phyloP scores from a whole-genome alignment of 2,797 vertebrate species.

The Anabas testudineus region DNA sequence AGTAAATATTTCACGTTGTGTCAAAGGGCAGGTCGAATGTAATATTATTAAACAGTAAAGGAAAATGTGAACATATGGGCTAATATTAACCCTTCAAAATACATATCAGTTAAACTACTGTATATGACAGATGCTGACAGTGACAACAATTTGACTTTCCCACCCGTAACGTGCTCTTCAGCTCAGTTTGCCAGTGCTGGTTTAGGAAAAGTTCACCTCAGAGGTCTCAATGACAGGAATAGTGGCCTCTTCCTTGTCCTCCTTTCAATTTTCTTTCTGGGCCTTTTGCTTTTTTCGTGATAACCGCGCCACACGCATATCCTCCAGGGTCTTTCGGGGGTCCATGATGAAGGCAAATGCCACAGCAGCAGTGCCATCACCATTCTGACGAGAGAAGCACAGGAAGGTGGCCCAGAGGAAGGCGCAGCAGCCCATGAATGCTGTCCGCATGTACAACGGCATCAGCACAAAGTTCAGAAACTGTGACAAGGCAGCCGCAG shows the following conservation, averaged over 20 bases:
- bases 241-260: background rate
- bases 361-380: slow-evolving; percentile 86
- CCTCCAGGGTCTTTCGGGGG: slow-evolving; percentile 77
- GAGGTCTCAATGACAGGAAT: background rate
- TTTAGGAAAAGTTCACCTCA: background rate
- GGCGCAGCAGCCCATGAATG: slow-evolving; percentile 91
- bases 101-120: background rate
- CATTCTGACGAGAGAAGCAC: slow-evolving; percentile 92
- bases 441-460: slow-evolving; percentile 89
- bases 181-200: background rate
- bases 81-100: too few species aligned
- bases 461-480: slow-evolving; percentile 92
- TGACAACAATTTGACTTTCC: background rate
- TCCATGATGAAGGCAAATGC: slow-evolving; percentile 83
- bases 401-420: slow-evolving; percentile 95
- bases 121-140: background rate
- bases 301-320: slow-evolving; percentile 71
- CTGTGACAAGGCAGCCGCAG: slow-evolving; percentile 80
- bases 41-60: too few species aligned
- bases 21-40: too few species aligned
- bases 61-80: too few species aligned
- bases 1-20: too few species aligned
- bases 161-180: background rate
- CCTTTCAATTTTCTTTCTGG: slow-evolving; percentile 53
- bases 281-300: slow-evolving; percentile 53